Evolutionary conservation across 2,888 invertebrate species (phyloP).

Genomic region (Nephrotoma guestfalica): DNA sequence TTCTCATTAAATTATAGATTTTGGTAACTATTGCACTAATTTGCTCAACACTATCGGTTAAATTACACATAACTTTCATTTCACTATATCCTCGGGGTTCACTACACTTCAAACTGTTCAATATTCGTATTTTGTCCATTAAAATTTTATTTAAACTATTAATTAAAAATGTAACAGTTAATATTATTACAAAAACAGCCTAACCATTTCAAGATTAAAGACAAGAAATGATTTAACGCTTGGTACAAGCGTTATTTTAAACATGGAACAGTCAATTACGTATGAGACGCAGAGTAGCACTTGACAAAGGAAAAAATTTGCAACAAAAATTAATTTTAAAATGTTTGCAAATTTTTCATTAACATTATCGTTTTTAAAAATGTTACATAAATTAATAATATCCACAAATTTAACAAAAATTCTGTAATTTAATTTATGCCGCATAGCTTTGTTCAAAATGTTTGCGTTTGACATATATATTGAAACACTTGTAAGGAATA

Average conservation of each 20-base stretch:
- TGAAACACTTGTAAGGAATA: neutral
- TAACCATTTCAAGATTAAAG: neutral
- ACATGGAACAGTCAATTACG: neutral
- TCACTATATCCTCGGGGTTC: neutral
- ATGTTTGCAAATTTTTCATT: neutral
- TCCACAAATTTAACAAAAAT: neutral
- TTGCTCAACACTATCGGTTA: neutral
- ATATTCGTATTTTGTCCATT: neutral
- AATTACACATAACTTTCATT: neutral
- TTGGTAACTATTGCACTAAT: neutral
- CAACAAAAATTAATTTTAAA: neutral
- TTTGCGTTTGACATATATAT: neutral
- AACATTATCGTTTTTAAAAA: neutral
- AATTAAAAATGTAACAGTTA: neutral
- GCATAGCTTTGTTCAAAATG: neutral
- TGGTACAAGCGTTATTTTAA: neutral
- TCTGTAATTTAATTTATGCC: neutral
- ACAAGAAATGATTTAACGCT: neutral
- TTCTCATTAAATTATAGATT: neutral
- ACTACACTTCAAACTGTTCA: neutral
- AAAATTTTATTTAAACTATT: neutral
- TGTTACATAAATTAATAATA: neutral
- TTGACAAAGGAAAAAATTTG: neutral
- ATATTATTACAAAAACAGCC: neutral
- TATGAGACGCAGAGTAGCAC: neutral